Evolutionary conservation across 1,140 invertebrate species (phyloP).

Genomic region (Episyrphus balteatus): DNA sequence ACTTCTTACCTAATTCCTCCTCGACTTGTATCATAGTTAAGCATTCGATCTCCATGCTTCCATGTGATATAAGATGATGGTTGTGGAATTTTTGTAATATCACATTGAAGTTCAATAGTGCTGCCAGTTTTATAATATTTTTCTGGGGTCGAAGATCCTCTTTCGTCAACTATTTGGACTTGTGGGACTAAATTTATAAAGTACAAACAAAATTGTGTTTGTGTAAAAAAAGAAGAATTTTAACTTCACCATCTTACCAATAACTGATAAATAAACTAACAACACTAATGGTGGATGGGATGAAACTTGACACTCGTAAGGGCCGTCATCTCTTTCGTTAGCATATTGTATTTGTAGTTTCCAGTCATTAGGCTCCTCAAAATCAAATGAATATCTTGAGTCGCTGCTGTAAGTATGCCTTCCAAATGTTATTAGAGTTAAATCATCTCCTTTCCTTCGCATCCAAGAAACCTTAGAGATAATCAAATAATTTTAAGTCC

Average conservation of each 20-base stretch:
- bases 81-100: slow-evolving; percentile 68
- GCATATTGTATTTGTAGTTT: slow-evolving; percentile 59
- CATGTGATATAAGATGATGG: slow-evolving; percentile 67
- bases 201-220: not conserved
- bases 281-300: slow-evolving; percentile 63
- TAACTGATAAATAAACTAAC: slow-evolving; percentile 58
- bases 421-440: slow-evolving; percentile 64
- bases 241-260: slow-evolving; percentile 47
- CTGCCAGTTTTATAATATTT: slow-evolving; percentile 80
- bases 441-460: slow-evolving; percentile 55
- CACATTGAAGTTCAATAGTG: slow-evolving; percentile 74
- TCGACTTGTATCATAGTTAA: slow-evolving; percentile 74
- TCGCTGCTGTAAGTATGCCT: slow-evolving; percentile 71
- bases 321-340: slow-evolving; percentile 60
- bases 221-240: not conserved
- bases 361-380: slow-evolving; percentile 69
- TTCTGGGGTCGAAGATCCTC: slow-evolving; percentile 62
- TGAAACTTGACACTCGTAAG: slow-evolving; percentile 70
- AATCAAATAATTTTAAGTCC: not conserved
- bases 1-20: slow-evolving; percentile 66
- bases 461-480: slow-evolving; percentile 64
- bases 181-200: slow-evolving; percentile 56
- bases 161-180: slow-evolving; percentile 72
- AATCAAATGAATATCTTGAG: slow-evolving; percentile 58
- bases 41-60: slow-evolving; percentile 62